These are phyloP conservation scores for Pycnomerus fuliginosus DNA, from an alignment of 2,888 invertebrate genomes.

Conservation along the genomic window DNA sequence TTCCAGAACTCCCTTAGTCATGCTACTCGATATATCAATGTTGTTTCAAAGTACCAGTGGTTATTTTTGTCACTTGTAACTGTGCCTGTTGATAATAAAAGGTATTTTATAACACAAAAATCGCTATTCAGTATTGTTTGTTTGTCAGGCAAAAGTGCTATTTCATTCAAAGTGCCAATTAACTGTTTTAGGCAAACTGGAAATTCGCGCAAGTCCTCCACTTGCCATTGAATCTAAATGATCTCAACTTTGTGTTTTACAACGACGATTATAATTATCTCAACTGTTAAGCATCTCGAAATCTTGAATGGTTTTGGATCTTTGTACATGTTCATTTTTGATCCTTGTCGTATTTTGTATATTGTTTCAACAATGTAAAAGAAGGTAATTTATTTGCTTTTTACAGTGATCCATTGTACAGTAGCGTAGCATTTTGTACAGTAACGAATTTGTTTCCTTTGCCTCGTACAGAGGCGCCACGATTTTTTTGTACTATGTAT, in stretches of 20 bases:
- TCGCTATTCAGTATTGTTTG: conserved; percentile 51
- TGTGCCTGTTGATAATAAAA: conserved; percentile 49
- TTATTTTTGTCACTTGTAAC: conserved; percentile 49
- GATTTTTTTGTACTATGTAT: conserved; percentile 83
- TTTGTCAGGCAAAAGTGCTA: conserved; percentile 46
- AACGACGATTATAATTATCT: conserved; percentile 37
- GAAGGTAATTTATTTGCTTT: conserved; percentile 53
- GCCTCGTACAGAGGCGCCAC: conserved; percentile 44
- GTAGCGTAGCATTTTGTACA: conserved; percentile 54
- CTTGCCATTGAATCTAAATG: conserved; percentile 41
- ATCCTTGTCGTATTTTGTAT: conserved; percentile 48
- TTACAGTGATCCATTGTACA: conserved; percentile 53
- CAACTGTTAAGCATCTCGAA: conserved; percentile 23
- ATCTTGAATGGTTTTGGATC: conserved; percentile 27
- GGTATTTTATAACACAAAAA: conserved; percentile 44
- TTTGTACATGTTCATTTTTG: conserved; percentile 40
- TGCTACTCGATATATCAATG: conserved; percentile 51
- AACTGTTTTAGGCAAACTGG: conserved; percentile 43
- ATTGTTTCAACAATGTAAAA: conserved; percentile 49
- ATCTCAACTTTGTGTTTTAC: conserved; percentile 50
- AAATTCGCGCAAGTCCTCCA: conserved; percentile 4
- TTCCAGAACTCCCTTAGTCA: conserved; percentile 3
- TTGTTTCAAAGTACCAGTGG: conserved; percentile 49
- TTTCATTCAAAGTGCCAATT: conserved; percentile 55
- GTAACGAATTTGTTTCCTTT: conserved; percentile 48